These are phyloP conservation scores for Mythimna loreyi DNA, from an alignment of 2,888 invertebrate genomes.

Conservation along the genomic window DNA sequence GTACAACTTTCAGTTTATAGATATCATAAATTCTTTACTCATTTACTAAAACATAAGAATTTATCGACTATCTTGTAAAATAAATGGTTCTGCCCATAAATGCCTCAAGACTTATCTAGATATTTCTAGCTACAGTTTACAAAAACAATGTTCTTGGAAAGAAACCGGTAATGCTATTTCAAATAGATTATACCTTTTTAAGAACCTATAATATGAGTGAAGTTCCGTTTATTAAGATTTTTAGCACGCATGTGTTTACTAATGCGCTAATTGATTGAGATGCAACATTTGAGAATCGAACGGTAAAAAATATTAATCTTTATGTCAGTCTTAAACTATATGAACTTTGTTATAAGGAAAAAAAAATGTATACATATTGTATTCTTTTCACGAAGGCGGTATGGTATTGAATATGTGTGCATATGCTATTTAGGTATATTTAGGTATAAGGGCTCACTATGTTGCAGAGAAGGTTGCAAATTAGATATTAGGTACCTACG, in stretches of 20 bases:
- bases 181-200: not conserved
- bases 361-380: too few relatives aligned
- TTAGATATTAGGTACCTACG: too few relatives aligned
- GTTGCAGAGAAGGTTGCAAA: too few relatives aligned
- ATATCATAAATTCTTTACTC: not conserved
- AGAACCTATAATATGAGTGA: not conserved
- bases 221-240: constrained; percentile 19
- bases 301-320: not conserved
- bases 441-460: too few relatives aligned
- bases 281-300: constrained; percentile 5
- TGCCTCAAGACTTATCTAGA: not conserved
- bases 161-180: not conserved
- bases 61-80: not conserved
- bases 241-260: constrained; percentile 8
- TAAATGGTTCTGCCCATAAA: too few relatives aligned
- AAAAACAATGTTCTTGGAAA: not conserved
- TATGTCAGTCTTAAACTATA: not conserved
- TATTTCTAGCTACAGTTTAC: not conserved
- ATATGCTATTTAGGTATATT: too few relatives aligned
- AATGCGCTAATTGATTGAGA: constrained; percentile 28
- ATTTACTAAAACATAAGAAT: not conserved
- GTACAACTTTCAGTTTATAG: not conserved
- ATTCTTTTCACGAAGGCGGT: too few relatives aligned
- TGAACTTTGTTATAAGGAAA: not conserved
- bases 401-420: too few relatives aligned